These are phyloP conservation scores for Rhinogobio ventralis DNA, from an alignment of 2,797 vertebrate genomes.

Conservation along the genomic window DNA sequence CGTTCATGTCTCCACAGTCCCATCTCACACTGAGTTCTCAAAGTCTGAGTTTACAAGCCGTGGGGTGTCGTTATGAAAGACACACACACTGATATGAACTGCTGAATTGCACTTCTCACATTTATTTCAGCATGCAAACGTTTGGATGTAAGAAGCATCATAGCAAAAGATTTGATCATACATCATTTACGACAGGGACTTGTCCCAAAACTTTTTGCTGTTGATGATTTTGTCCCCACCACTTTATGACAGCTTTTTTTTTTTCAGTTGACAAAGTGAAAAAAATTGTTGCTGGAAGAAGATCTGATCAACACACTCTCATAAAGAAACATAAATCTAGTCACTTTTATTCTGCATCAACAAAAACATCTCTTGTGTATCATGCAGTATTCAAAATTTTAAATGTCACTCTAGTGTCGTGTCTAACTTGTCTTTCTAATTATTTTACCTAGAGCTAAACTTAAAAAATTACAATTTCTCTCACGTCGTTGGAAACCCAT, in stretches of 20 bases:
- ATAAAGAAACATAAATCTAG: not conserved
- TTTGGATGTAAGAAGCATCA: not conserved
- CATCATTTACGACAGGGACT: not conserved
- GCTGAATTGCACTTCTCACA: conserved; percentile 22
- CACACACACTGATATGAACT: conserved; percentile 27
- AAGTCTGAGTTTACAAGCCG: conserved; percentile 45
- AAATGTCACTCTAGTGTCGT: not conserved
- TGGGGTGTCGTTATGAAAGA: conserved; percentile 31
- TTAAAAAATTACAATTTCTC: not conserved
- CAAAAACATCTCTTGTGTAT: not conserved
- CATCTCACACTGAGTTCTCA: conserved; percentile 41
- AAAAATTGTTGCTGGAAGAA: not conserved
- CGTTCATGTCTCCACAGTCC: conserved; percentile 48
- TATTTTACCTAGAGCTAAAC: not conserved
- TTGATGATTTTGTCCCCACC: not conserved
- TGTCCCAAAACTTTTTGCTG: not conserved
- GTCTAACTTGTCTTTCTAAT: not conserved
- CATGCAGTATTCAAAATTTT: not conserved
- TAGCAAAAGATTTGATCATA: not conserved
- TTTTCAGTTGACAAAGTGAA: not conserved
- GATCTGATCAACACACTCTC: not conserved
- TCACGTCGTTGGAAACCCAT: not conserved
- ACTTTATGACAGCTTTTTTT: not conserved
- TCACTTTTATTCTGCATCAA: not conserved
- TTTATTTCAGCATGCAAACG: conserved; percentile 14